Evolutionary conservation across 2,797 vertebrate species (phyloP).

Genomic region (Hipposideros larvatus): DNA sequence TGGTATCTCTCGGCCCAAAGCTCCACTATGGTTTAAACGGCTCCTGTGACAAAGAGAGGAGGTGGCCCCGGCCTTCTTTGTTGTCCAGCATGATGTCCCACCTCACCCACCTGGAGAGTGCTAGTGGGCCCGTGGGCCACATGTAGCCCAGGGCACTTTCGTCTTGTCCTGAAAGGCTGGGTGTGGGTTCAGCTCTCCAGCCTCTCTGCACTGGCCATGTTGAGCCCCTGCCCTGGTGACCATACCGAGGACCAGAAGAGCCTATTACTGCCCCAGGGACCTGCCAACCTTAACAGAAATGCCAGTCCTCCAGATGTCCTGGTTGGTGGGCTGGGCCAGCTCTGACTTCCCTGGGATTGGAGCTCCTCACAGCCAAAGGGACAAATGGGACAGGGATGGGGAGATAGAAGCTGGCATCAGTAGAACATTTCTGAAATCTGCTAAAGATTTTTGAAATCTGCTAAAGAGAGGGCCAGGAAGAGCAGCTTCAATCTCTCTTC

Average conservation of each 20-base stretch:
- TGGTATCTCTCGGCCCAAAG: not conserved
- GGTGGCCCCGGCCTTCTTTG: not conserved
- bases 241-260: not conserved
- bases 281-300: not conserved
- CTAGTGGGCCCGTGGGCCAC: fast-evolving
- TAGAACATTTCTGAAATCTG: not conserved
- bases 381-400: not conserved
- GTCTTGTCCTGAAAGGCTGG: not conserved
- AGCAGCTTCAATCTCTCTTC: not conserved
- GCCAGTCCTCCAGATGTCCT: not conserved
- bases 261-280: not conserved
- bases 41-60: not conserved
- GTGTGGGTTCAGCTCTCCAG: not conserved
- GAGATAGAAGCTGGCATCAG: not conserved
- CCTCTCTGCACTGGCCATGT: not conserved
- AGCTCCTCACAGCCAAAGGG: not conserved
- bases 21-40: not conserved
- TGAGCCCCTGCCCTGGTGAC: not conserved
- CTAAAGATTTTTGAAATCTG: not conserved
- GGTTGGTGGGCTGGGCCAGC: fast-evolving
- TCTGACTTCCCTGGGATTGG: not conserved
- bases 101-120: not conserved
- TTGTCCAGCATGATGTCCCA: not conserved
- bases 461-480: not conserved
- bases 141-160: not conserved